Conservation (phyloP, 2,888 invertebrate species). For the Lasioglossum villosulum region DNA sequence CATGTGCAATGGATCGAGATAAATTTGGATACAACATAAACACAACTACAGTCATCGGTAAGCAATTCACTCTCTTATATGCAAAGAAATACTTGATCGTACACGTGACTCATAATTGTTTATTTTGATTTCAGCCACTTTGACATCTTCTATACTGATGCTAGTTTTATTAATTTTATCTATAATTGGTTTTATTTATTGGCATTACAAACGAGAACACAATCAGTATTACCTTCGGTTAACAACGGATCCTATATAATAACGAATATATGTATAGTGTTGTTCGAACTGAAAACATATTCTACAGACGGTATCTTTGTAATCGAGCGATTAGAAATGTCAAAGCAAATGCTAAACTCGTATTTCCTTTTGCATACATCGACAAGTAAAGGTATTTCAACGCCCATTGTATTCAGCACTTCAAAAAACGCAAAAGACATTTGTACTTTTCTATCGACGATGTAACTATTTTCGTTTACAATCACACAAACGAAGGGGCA, state of each 20-base stretch:
- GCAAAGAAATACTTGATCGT: background rate
- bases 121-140: constrained; percentile 75
- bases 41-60: constrained; percentile 77
- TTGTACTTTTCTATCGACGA: constrained; percentile 48
- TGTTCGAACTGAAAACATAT: constrained; percentile 6
- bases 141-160: constrained; percentile 78
- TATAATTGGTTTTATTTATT: constrained; percentile 79
- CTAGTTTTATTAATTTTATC: constrained; percentile 76
- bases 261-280: constrained; percentile 34
- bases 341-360: constrained; percentile 16
- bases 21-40: constrained; percentile 72
- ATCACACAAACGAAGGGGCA: constrained; percentile 2
- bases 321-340: constrained; percentile 17
- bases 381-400: constrained; percentile 13
- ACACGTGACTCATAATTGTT: background rate
- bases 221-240: constrained; percentile 81
- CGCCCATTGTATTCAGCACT: constrained; percentile 11
- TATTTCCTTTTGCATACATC: constrained; percentile 22
- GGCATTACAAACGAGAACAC: constrained; percentile 78
- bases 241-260: constrained; percentile 78
- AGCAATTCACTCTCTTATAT: background rate
- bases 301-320: constrained; percentile 39
- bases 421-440: background rate
- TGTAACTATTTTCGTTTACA: constrained; percentile 29
- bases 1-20: constrained; percentile 85